These are phyloP conservation scores for Trichopoda pennipes DNA, from an alignment of 2,888 invertebrate species.

Conservation along the genomic window DNA sequence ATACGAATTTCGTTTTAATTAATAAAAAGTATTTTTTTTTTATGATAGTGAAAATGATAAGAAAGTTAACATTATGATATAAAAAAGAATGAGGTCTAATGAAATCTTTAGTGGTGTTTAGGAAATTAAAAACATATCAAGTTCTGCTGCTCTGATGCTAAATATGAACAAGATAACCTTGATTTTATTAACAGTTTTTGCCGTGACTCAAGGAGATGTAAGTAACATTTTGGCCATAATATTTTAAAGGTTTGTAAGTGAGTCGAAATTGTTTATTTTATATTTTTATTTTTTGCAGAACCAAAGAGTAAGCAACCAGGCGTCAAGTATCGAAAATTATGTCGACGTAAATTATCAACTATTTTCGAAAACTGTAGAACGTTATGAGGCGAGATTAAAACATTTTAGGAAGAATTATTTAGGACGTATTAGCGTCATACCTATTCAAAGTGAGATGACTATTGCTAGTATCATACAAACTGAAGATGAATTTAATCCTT, in stretches of 20 bases:
- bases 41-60: too few species aligned
- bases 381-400: slow-evolving; percentile 48
- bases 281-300: too few species aligned
- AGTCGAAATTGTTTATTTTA: too few species aligned
- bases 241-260: too few species aligned
- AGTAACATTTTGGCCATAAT: not conserved
- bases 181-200: not conserved
- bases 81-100: too few species aligned
- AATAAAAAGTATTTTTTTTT: too few species aligned
- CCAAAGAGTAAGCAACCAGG: not conserved
- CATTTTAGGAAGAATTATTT: slow-evolving; percentile 28
- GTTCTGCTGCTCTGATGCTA: not conserved
- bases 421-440: slow-evolving; percentile 32
- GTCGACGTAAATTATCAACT: slow-evolving; percentile 4
- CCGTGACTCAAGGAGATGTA: not conserved
- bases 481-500: slow-evolving; percentile 55
- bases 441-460: slow-evolving; percentile 28
- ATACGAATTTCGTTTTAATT: too few species aligned
- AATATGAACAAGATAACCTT: not conserved
- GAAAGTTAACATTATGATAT: too few species aligned
- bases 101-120: too few species aligned
- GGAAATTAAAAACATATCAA: not conserved
- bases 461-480: slow-evolving; percentile 40
- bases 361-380: slow-evolving; percentile 40
- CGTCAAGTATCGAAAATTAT: not conserved